Base-by-base conservation (phyloP, 2,797 vertebrate species). In the Dipus sagitta region DNA sequence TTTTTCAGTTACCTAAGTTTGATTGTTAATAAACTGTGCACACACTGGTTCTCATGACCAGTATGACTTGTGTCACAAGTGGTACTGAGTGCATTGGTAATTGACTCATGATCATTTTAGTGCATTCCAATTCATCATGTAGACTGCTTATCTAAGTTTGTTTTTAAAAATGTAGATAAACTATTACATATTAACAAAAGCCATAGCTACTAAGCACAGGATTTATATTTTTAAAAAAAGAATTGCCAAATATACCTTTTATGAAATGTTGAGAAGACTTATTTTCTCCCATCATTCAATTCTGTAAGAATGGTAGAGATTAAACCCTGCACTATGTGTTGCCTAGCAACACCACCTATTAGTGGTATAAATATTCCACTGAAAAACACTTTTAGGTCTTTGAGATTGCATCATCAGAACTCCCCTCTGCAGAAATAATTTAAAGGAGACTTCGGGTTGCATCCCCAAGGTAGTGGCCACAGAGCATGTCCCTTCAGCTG, bases 271-370 rank as follows among this genome's bases (percentile, higher is more conserved):
- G 17, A 86, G 76, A 91, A 84, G 58, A 10, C 82, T 87, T 90
- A 72, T 93, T 96, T 92, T 94, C 72, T 95, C 93, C 28, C 68
- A 89, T 86, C 79, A 70, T 78, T 21, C 65, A 94, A 65, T 94
- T 95, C 18, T 54, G 28, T 30, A 38, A 30, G n/a, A 96, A 96
- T 64, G 28, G 64, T 91, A 81, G 76, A 93, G 91, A 93, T 93
- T 88, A 96, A 95, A 90, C 30, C 70, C 74, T 84, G 65, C 74
- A 86, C 21, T 91, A 74, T 78, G 68, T 14, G 80, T 96, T 96
- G 74, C 93, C 71, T 96, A 94, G 87, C 96, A 96, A 95, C 92
- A 86, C 32, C 54, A 26, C 77, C 54, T 88, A 54, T 88, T 92
- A 88, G 76, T 90, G 38, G n/a, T 92, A 76, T 32, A 86, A 52